Base-by-base conservation (phyloP, 2,113 vertebrate genomes). In the Azemiops feae region DNA sequence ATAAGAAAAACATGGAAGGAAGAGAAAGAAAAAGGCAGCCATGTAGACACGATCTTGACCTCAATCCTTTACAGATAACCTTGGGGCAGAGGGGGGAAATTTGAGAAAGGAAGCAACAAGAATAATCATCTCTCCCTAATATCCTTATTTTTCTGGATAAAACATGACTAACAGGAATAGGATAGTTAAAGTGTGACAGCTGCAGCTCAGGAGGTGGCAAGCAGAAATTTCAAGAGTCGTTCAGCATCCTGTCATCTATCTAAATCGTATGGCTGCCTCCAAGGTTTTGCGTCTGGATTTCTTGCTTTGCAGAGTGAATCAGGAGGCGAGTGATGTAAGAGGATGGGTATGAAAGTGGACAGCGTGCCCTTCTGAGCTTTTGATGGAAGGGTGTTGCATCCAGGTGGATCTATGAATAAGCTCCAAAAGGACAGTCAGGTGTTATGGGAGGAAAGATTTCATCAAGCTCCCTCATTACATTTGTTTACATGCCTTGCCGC, bases 181-280 rank as follows among this genome's bases (percentile, higher is more conserved):
- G n/a, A 5, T 14, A 50, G 89, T 52, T 92, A 89, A 92, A 89
- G 45, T 0, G 1, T 64, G 52, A 87, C 90, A 92, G 89, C 64
- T 95, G 91, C 92, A 85, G n/a, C 45, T 92, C 52, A 89, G 90
- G 52, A 92, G 89, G 87, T 12, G 91, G 93, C 92, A 89, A 43
- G 58, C 94, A 85, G 52, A 64, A 91, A 93, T 92, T 81, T 53
- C 88, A 69, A 54, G 93, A 92, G 54, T 90, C 58, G 43, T n/a
- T 91, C 69, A 34, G 27, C 0, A 0, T 34, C 85, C 57, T 0
- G 0, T 74, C 87, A 23, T 89, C 95, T 85, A 85, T 64, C 52
- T 43, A 27, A 55, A 52, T 27, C 60, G 45, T n/a, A 0, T 2
- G n/a, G 87, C 54, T 93, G 58, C 69, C 52, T 94, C 92, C 90